phyloP scores from a whole-genome alignment of 2,113 vertebrate genomes.

The Sminthopsis crassicaudata region DNA sequence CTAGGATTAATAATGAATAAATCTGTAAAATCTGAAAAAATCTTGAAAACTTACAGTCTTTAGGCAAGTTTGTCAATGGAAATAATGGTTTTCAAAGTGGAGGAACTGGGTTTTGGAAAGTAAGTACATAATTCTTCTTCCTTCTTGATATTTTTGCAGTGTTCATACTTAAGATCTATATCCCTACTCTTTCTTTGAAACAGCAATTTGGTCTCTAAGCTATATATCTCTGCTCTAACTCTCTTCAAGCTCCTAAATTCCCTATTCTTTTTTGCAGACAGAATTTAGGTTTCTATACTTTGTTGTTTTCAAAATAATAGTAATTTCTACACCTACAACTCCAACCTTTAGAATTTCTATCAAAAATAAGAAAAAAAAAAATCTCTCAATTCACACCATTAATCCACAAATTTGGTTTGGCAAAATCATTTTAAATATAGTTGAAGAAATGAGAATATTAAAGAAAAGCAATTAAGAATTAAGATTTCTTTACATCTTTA shows the following conservation, averaged over 20 bases:
- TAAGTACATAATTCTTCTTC: conserved; percentile 20
- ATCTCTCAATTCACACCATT: conserved; percentile 6
- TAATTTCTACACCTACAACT: not conserved
- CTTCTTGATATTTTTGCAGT: conserved; percentile 44
- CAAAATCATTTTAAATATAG: not conserved
- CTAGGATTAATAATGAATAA: conserved; percentile 1
- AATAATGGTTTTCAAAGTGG: not conserved
- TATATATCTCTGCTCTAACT: conserved; percentile 56
- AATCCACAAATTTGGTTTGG: not conserved
- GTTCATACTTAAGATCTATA: conserved; percentile 55
- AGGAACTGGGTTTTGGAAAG: not conserved
- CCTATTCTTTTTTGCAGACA: not conserved
- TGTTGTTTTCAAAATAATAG: conserved; percentile 32
- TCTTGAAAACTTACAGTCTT: not conserved
- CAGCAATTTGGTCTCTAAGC: conserved; percentile 32
- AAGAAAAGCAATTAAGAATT: not conserved
- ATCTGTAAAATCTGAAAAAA: conserved; percentile 13
- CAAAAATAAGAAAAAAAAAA: not conserved
- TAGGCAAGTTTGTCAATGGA: not conserved
- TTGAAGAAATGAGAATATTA: not conserved
- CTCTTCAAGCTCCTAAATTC: conserved; percentile 40
- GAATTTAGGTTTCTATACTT: not conserved
- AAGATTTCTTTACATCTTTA: not conserved
- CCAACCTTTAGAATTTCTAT: not conserved
- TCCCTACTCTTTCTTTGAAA: conserved; percentile 49